Base-by-base conservation (phyloP, 2,797 vertebrate species). In the Sebastes matsubarae region DNA sequence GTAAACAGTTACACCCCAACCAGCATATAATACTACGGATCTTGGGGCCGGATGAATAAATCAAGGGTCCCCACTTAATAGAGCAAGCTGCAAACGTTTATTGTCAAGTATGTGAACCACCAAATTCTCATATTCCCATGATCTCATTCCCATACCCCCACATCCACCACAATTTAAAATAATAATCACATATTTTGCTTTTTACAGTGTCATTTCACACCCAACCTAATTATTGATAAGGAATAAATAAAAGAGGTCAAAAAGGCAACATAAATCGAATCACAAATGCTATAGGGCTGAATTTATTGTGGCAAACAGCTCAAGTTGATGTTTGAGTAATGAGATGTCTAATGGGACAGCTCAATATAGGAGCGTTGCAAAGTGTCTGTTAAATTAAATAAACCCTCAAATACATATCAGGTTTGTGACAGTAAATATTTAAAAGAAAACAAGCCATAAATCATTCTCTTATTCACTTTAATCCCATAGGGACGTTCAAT, bases 11-110 rank as follows among this genome's bases (percentile, higher is more conserved):
- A 76, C 80, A 76, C 79, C 75, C 61, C 68, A 81, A 66, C 74
- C 83, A 63, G 77, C 68, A 79, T 85, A 82, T 77, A 77, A 82
- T 79, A 84, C 81, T 83, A 77, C 68, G 79, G 78, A 81, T 88
- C 65, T 72, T 12, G 20, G 13, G 72, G 32, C 54, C 18, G 69
- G 89, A 82, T 88, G 65, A 82, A 80, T 78, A 76, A 77, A 85
- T 75, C 32, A 69, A 73, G 68, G 46, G 52, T 18, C 10, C 22
- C 38, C 11, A 58, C 64, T 65, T 78, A 67, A 83, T 29, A 58
- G 14, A 80, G 90, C 68, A 84, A 70, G 65, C 75, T 50, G 71
- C 66, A 71, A 80, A 80, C 55, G 65, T 66, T 25, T 57, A 72
- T 75, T 79, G 29, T 69, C 46, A 54, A 24, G 24, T 24, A 66